Conservation (phyloP, 1,140 invertebrate genomes). For the Drosophila aff. region DNA sequence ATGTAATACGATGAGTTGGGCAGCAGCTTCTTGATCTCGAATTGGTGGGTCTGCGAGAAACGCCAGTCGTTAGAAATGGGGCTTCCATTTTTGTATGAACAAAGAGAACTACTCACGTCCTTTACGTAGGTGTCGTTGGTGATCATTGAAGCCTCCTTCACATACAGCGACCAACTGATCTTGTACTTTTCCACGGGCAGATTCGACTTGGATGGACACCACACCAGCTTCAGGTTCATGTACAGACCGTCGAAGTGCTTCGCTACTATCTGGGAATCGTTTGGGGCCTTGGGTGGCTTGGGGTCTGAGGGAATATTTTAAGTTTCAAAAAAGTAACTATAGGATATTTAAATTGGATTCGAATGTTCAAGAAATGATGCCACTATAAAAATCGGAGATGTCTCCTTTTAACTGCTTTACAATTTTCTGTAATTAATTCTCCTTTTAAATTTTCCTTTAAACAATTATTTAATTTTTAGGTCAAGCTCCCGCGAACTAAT, state of each 20-base stretch:
- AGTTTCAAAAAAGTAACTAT: neutral
- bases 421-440: too few species aligned
- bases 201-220: slow-evolving; percentile 89
- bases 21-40: slow-evolving; percentile 87
- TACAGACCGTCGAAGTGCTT: slow-evolving; percentile 87
- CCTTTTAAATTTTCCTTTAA: neutral
- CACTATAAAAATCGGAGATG: neutral
- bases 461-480: neutral
- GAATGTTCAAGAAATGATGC: neutral
- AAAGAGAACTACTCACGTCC: slow-evolving; percentile 77
- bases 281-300: slow-evolving; percentile 88
- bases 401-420: neutral
- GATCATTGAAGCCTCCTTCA: slow-evolving; percentile 67
- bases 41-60: slow-evolving; percentile 63
- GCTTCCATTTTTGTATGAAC: too few species aligned
- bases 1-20: slow-evolving; percentile 89
- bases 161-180: slow-evolving; percentile 79
- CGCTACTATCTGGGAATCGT: slow-evolving; percentile 87
- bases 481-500: neutral
- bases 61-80: neutral
- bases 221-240: slow-evolving; percentile 86
- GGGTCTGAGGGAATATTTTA: slow-evolving; percentile 86
- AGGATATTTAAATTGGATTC: neutral
- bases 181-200: slow-evolving; percentile 87
- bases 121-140: slow-evolving; percentile 65